Conservation (phyloP, 2,797 vertebrate genomes). For the Chaunax sp. region DNA sequence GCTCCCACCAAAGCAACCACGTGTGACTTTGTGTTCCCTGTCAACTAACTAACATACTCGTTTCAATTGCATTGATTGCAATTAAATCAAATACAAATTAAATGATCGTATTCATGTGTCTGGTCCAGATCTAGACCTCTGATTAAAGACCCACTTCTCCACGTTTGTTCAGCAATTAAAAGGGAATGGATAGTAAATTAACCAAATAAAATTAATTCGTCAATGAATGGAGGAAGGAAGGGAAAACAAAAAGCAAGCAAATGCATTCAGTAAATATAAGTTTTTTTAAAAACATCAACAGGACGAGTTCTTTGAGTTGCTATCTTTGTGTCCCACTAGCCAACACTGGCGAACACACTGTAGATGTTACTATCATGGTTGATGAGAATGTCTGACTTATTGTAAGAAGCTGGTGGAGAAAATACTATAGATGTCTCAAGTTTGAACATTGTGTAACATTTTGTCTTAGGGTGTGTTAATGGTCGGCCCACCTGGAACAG, state of each 20-base stretch:
- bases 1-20: not conserved
- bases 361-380: no score
- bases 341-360: no score
- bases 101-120: not conserved
- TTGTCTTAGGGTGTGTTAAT: slow-evolving; percentile 92
- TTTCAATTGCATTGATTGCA: not conserved
- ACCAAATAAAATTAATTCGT: not conserved
- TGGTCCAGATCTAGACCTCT: not conserved
- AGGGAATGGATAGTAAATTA: not conserved
- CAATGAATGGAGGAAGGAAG: not conserved
- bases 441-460: slow-evolving; percentile 8
- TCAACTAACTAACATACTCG: not conserved
- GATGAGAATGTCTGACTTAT: not conserved
- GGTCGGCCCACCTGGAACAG: slow-evolving; percentile 98
- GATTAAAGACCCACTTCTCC: not conserved
- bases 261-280: not conserved
- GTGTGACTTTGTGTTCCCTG: no score
- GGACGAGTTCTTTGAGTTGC: not conserved
- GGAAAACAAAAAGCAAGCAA: not conserved
- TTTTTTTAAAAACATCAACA: not conserved
- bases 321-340: no score
- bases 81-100: not conserved
- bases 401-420: not conserved
- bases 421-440: no score
- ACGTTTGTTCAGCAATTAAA: not conserved